These are phyloP conservation scores for Sebastes variabilis DNA, from an alignment of 2,797 vertebrate species.

Conservation along the genomic window DNA sequence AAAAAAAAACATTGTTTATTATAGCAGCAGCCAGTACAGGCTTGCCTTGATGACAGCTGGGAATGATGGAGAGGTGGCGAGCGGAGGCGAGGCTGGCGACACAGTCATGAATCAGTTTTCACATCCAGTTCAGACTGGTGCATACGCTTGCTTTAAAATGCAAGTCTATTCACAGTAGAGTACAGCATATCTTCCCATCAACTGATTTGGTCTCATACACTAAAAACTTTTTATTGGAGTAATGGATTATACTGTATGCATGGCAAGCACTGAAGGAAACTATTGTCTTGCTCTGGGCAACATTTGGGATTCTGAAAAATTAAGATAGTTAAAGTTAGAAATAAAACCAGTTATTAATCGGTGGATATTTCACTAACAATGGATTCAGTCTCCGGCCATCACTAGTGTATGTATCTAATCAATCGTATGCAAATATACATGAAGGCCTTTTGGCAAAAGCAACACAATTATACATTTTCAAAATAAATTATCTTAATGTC, in stretches of 20 bases:
- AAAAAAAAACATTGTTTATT: constrained; percentile 32
- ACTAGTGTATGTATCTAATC: not conserved
- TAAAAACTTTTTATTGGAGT: not conserved
- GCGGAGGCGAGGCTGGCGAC: constrained; percentile 36
- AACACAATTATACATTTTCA: not conserved
- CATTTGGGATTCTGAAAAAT: not conserved
- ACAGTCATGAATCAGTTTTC: constrained; percentile 60
- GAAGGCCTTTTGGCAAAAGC: not conserved
- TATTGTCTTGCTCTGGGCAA: not conserved
- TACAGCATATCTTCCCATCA: not conserved
- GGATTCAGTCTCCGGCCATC: too few species aligned
- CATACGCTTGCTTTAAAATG: not conserved
- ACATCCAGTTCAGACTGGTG: constrained; percentile 7
- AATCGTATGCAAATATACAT: not conserved
- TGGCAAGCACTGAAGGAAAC: not conserved
- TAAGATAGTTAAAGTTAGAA: not conserved
- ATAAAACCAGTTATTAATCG: not conserved
- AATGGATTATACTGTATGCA: not conserved
- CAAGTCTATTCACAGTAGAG: not conserved
- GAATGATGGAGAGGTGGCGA: constrained; percentile 49
- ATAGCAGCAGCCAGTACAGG: constrained; percentile 25
- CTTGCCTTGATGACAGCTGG: constrained; percentile 28
- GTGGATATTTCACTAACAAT: not conserved
- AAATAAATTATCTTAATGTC: not conserved
- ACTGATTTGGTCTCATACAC: not conserved